These are phyloP conservation scores for Drosophila leonis DNA, from an alignment of 2,888 invertebrate species.

Conservation along the genomic window DNA sequence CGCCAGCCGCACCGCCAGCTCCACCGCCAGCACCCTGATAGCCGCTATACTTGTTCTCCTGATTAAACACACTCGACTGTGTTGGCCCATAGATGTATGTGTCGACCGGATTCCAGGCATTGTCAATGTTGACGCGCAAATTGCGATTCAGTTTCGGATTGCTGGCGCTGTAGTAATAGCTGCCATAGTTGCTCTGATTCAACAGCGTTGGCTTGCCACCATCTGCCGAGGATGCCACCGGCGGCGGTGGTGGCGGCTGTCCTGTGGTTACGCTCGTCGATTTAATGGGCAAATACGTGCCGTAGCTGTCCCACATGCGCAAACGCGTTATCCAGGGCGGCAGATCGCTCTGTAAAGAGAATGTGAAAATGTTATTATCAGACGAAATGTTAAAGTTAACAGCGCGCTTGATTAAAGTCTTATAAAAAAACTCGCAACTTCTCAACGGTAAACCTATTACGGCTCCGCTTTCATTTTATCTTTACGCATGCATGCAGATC, in stretches of 20 bases:
- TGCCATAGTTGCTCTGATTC: slow-evolving; percentile 83
- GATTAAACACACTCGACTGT: slow-evolving; percentile 85
- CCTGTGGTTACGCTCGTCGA: slow-evolving; percentile 84
- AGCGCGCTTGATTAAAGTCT: neutral
- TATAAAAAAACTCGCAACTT: neutral
- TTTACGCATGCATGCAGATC: no score
- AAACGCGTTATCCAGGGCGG: slow-evolving; percentile 89
- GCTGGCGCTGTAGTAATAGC: slow-evolving; percentile 85
- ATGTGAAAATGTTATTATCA: slow-evolving; percentile 18
- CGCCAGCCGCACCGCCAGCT: slow-evolving; percentile 60
- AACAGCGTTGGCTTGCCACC: slow-evolving; percentile 81
- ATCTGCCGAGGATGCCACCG: slow-evolving; percentile 79
- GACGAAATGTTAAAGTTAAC: neutral
- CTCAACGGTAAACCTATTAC: neutral
- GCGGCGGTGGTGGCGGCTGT: slow-evolving; percentile 83
- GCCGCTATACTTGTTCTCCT: slow-evolving; percentile 85
- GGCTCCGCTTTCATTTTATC: slow-evolving; percentile 9
- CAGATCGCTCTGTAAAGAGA: slow-evolving; percentile 83
- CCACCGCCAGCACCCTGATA: slow-evolving; percentile 78
- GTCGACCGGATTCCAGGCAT: slow-evolving; percentile 86
- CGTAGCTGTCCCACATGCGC: slow-evolving; percentile 91
- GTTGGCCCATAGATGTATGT: slow-evolving; percentile 86
- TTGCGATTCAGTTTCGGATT: slow-evolving; percentile 85
- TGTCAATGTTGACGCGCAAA: slow-evolving; percentile 85
- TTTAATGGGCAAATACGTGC: slow-evolving; percentile 86